Evolutionary conservation across 2,888 invertebrate species (phyloP), one percentile per base, ranked within the genome.

Genomic region (Venusia cambrica): DNA sequence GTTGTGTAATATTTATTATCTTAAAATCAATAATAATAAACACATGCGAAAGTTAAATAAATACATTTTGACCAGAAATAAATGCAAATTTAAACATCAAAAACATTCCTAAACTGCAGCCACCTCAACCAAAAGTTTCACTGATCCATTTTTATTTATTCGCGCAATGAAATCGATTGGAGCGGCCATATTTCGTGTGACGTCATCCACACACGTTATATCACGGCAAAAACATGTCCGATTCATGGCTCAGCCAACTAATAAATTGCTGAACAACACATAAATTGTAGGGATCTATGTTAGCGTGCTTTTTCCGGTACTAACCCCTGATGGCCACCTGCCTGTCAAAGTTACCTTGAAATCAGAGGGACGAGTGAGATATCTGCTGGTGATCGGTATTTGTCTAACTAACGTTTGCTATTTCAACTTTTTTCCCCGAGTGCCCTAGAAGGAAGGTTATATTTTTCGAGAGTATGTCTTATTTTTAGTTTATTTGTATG

Each of bases 141-240:
- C 57, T 57, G 54, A 58, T 56, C 53, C 54, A 53, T 39, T 57
- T 62, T 62, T 62, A 67, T 67, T 62, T 65, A 64, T 67, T 58
- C 48, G 45, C 43, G 50, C 65, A 57, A 62, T 65, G 61, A 62
- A 64, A 51, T 24, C 48, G 48, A 49, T 42, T 45, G 45, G 31
- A 19, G 18, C 38, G 36, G 37, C 49, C 47, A 57, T 66, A 63
- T 63, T 57, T 66, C 40, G 57, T 41, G 39, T 57, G 57, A 57
- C 62, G 61, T 65, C 67, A 63, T 45, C 45, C 32, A 41, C 58
- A 58, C 52, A 45, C 62, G 60, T 62, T 62, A 60, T 62, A 57
- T 52, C 54, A 51, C 48, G 54, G 55, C 62, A 63, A 65, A 66
- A 65, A 66, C 66, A 60, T 48, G 62, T 48, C 26, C 57, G 54